These are phyloP conservation scores for Geopemphigus sp. DNA, from an alignment of 1,140 invertebrate genomes.

Conservation along the genomic window DNA sequence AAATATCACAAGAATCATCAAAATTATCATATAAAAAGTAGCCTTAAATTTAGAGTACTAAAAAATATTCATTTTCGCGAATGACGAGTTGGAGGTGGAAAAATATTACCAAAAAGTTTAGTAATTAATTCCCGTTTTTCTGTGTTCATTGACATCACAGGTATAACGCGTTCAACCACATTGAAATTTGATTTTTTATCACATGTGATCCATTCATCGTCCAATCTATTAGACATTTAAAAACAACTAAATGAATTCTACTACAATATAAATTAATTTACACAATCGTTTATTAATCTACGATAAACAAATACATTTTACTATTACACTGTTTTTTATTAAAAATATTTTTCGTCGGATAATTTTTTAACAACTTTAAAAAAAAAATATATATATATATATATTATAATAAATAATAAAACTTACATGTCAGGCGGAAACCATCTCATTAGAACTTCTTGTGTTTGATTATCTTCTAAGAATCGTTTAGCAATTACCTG, in stretches of 20 bases:
- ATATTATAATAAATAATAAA: conserved; percentile 11
- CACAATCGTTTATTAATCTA: too few relatives aligned
- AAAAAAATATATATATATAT: too few relatives aligned
- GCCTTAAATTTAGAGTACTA: neutral
- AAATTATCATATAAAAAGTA: conserved; percentile 7
- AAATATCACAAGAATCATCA: conserved; percentile 40
- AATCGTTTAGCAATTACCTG: conserved; percentile 63
- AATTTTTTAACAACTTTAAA: too few relatives aligned
- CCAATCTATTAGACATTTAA: conserved; percentile 29
- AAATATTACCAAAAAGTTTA: conserved; percentile 44
- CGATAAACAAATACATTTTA: too few relatives aligned
- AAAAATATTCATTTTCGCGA: conserved; percentile 21
- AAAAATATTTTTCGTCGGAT: too few relatives aligned
- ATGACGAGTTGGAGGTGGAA: conserved; percentile 19
- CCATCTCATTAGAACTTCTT: conserved; percentile 67
- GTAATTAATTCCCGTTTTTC: conserved; percentile 11
- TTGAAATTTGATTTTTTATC: conserved; percentile 37
- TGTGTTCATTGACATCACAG: conserved; percentile 28
- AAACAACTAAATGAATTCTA: neutral
- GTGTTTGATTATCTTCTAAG: conserved; percentile 62
- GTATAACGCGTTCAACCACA: conserved; percentile 31
- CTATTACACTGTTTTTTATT: too few relatives aligned
- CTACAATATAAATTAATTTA: too few relatives aligned
- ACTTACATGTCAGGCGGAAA: conserved; percentile 70
- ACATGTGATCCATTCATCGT: conserved; percentile 47